Evolutionary conservation across 2,888 invertebrate genomes (phyloP), one percentile per base, ranked within the genome.

Genomic region (Epirrhoe alternata): DNA sequence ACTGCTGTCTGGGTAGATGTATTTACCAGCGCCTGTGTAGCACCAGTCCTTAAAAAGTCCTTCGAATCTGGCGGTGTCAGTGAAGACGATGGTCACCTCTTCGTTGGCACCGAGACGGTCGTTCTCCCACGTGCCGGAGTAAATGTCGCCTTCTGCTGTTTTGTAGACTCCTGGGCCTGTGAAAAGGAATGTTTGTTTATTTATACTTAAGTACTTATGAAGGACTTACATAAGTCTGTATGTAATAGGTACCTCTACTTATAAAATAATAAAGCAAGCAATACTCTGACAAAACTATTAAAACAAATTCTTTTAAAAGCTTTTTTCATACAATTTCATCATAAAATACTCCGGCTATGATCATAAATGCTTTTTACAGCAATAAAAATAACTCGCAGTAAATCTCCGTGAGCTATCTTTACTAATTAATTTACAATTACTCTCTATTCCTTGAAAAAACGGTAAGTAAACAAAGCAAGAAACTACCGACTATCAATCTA

Each of bases 141-240:
- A 95, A 0, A 75, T 76, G 73, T 95, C 95, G 0, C 94, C 94
- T 74, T 95, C 95, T 5, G 92, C 92, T 0, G 95, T 95, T 2
- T 76, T 89, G 73, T 96, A 95, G 10, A 84, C 81, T 7, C 95
- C 95, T 0, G 73, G 79, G 3, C 94, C 94, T 93, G 61, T 31
- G 17, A 17, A 50, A 14, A n/a, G n/a, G n/a, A n/a, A n/a, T n/a
- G n/a, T n/a, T n/a, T n/a, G n/a, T n/a, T n/a, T n/a, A n/a, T n/a
- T n/a, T n/a, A n/a, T n/a, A n/a, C n/a, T n/a, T n/a, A 33, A 58
- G 47, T 14, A 30, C 12, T 38, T 3, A 7, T 38, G 10, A 35
- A 42, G n/a, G n/a, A 42, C n/a, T n/a, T 42, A 35, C 6, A 8
- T 35, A 35, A 6, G 35, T 35, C 6, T 6, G 35, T 35, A 35